Evolutionary conservation across 53 echinoderm and acorn worm species (phyloP), one percentile per base, ranked within the genome.

Genomic region (Crossaster papposus): DNA sequence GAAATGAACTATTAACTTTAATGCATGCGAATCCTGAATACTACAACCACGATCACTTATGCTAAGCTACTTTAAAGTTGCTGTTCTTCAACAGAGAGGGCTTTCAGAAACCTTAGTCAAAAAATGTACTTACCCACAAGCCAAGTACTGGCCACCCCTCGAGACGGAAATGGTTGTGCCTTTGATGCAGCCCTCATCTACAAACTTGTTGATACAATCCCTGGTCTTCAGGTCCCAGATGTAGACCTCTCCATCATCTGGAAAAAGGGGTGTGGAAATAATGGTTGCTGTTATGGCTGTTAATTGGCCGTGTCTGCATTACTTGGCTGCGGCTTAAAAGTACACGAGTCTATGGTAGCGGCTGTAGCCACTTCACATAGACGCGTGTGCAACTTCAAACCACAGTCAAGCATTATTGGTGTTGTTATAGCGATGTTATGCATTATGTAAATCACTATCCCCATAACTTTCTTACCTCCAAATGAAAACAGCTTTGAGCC

Each of bases 171-270:
- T 88, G 34, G 92, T 94, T 26, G 90, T 94, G 38, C 97, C 97
- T 79, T 94, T 89, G 26, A 93, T 85, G 79, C 97, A 95, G 12
- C 97, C 97, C 14, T 91, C 92, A 92, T 97, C 97, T 11, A 54
- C 72, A 91, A 97, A 97, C 81, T 92, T 94, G 86, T 97, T 94
- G 6, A 95, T 55, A 68, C 97, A 97, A 36, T 94, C 83, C 30
- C 94, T 91, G 58, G 88, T 93, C 30, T 93, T 95, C 83, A 97
- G 54, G 81, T 97, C 95, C 97, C 97, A 97, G 24, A 97, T 79
- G 82, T 97, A 97, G 30, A 97, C 95, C 23, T 97, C 93, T 83
- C 97, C 89, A 81, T 97, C 97, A 88, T 94, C 97, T 97, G 90
- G 28, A 85, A 83, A 81, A 14, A 28, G 74, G 78, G 23, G 38